Evolutionary conservation across 2,888 invertebrate species (phyloP), one percentile per base, ranked within the genome.

Genomic region (Odontomyia ornata): DNA sequence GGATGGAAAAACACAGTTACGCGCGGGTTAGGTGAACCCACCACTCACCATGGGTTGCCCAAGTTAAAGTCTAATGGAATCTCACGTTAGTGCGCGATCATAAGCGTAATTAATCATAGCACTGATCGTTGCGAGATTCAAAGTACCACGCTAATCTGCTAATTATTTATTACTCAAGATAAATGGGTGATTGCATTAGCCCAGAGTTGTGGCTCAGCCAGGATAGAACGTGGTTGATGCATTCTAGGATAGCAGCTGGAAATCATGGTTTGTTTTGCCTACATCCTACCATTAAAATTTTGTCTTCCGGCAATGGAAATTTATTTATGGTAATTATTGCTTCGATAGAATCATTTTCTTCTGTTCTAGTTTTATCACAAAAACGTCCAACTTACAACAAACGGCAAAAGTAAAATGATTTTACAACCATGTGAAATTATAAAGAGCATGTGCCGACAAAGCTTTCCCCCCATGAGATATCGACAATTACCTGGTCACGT

Each of bases 41-140:
- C 28, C 23, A 57, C 60, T 57, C 36, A 27, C 36, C 18, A 36
- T 5, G 30, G 56, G 36, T 9, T 3, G 9, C 3, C 36, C 36
- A 36, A 72, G 52, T 11, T 52, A 30, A 36, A 15, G 23, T 5
- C 28, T 57, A 73, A 57, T 72, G 56, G 18, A 72, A 60, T 43
- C 60, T 73, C 60, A 57, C 60, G 30, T 73, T 57, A 73, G 73
- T 60, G 27, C 36, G 57, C 57, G 57, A 73, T 36, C 73, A 43
- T 60, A 60, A 36, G 73, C 23, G 60, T 73, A 73, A 73, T 73
- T 73, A 73, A 73, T 73, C 73, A 73, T 36, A 72, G 71, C 56
- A 72, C 52, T 72, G 71, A 72, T 56, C 36, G 36, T 25, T 25
- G 28, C 18, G 9, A 72, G 23, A 23, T 18, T 28, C 25, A 25